phyloP scores from a whole-genome alignment of 1,140 invertebrate species.

The Leptopilina clavipes region DNA sequence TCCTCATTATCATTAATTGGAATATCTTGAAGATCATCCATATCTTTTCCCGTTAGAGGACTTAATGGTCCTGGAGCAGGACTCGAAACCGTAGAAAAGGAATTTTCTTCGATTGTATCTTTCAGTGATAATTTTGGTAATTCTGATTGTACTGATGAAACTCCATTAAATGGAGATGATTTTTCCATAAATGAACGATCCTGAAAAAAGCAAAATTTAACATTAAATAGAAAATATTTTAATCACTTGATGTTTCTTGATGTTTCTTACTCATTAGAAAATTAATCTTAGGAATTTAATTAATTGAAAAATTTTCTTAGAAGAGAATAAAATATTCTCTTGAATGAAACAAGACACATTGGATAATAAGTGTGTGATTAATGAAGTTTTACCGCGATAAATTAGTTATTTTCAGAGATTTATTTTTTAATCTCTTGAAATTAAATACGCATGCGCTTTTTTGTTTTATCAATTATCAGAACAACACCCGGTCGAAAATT shows the following conservation, averaged over 20 bases:
- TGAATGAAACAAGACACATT: not conserved
- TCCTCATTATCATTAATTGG: slow-evolving; percentile 68
- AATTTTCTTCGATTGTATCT: slow-evolving; percentile 67
- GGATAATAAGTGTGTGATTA: not conserved
- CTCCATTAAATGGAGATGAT: slow-evolving; percentile 65
- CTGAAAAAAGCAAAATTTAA: slow-evolving; percentile 47
- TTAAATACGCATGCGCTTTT: slow-evolving; percentile 19
- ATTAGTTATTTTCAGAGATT: slow-evolving; percentile 20
- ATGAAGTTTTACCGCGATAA: not conserved
- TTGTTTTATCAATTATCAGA: slow-evolving; percentile 25
- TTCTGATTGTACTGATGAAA: slow-evolving; percentile 62
- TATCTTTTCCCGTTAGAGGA: slow-evolving; percentile 65
- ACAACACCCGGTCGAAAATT: not conserved
- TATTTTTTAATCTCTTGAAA: not conserved
- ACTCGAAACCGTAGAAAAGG: slow-evolving; percentile 66
- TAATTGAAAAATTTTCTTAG: not conserved
- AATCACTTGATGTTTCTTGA: no score
- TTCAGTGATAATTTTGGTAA: slow-evolving; percentile 68
- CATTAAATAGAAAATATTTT: not conserved
- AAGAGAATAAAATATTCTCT: not conserved
- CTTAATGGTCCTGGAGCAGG: slow-evolving; percentile 66
- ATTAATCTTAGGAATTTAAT: not conserved
- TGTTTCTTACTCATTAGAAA: no score
- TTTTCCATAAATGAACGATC: slow-evolving; percentile 64
- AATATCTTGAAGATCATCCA: slow-evolving; percentile 71